Percentiles rank a stretch among this genome's conserved stretches.
These are phyloP conservation scores for Columba janthina DNA, from an alignment of 2,113 vertebrate species.

Conservation along the genomic window DNA sequence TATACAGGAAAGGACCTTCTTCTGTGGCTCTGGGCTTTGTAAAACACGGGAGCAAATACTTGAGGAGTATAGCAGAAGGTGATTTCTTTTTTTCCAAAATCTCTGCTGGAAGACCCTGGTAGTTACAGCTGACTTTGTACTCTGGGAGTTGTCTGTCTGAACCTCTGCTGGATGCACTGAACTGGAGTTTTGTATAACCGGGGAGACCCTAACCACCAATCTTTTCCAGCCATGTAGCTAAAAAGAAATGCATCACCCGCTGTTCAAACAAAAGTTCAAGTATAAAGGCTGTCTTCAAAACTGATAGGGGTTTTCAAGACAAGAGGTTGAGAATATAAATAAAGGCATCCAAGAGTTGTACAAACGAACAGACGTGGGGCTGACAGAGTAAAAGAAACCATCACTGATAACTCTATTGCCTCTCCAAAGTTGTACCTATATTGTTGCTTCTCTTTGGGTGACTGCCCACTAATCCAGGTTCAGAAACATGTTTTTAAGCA, in stretches of 20 bases:
- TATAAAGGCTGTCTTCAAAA: not conserved
- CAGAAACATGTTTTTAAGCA: not conserved
- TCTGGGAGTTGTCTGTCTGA: not conserved
- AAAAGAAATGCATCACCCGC: not conserved
- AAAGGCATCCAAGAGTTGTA: not conserved
- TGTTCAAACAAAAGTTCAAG: not conserved
- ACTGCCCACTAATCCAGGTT: not conserved
- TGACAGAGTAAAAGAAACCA: not conserved
- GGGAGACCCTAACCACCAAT: not conserved
- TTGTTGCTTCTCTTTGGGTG: not conserved
- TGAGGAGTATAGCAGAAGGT: not conserved
- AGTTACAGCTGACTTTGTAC: not conserved
- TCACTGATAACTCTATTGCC: not conserved
- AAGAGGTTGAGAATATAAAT: not conserved
- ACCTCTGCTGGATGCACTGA: not conserved
- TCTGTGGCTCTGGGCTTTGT: not conserved
- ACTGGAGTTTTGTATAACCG: not conserved
- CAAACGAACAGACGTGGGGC: not conserved
- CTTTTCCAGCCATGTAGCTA: not conserved
- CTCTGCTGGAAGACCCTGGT: not conserved
- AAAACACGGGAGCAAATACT: not conserved
- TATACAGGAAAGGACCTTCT: not conserved
- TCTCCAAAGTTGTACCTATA: not conserved
- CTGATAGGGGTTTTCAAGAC: not conserved
- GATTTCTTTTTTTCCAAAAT: not conserved